Conservation (phyloP, 2,797 vertebrate genomes). For the Anolis apletophallus region DNA sequence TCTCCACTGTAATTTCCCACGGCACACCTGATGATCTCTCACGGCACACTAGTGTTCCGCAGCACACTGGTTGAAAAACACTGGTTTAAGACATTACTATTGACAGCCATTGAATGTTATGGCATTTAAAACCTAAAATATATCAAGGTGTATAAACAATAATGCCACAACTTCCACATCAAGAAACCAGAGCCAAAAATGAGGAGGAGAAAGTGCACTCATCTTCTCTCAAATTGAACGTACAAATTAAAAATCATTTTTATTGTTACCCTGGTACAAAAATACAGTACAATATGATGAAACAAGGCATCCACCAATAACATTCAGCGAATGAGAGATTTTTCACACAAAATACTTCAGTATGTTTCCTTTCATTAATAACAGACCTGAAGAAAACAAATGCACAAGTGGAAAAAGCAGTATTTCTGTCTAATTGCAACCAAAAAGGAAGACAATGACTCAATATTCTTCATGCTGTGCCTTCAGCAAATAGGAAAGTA, state of each 20-base stretch:
- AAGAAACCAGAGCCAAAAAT: constrained; percentile 6
- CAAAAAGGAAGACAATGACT: constrained; percentile 51
- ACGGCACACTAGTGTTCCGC: no score
- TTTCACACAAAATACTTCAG: constrained; percentile 59
- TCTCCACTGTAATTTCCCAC: no score
- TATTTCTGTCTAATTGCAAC: constrained; percentile 59
- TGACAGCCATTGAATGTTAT: neutral
- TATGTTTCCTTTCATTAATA: constrained; percentile 54
- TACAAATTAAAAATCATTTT: constrained; percentile 69
- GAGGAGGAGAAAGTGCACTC: accelerated
- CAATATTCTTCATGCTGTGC: constrained; percentile 66
- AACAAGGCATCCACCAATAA: constrained; percentile 73
- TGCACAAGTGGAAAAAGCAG: constrained; percentile 28
- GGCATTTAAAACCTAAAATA: neutral
- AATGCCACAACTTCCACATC: constrained; percentile 4
- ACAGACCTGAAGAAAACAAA: constrained; percentile 65
- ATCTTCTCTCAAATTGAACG: constrained; percentile 40
- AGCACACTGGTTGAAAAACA: no score
- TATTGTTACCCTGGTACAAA: constrained; percentile 78
- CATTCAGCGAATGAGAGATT: constrained; percentile 69
- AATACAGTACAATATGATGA: constrained; percentile 80
- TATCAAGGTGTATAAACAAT: neutral
- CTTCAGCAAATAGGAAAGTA: constrained; percentile 51
- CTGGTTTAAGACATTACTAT: neutral
- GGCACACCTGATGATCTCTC: no score